Evolutionary conservation across 2,888 invertebrate species (phyloP), one percentile per base, ranked within the genome.

Genomic region (Zaprionus lineosus): DNA sequence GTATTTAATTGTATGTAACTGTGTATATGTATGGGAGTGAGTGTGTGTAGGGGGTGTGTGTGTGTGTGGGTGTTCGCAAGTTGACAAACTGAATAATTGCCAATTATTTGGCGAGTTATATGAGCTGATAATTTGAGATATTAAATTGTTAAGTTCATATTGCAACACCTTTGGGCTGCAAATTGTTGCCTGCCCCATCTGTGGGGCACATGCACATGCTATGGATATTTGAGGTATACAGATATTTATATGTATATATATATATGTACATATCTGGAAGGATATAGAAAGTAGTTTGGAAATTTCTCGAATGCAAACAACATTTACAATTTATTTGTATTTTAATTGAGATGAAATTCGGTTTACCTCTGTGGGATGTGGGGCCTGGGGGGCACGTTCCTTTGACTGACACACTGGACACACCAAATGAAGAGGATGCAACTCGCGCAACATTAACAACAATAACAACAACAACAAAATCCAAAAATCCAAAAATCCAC

Each of bases 1-100:
- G 26, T 34, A 40, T 47, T 26, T 40, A 18, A 31, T 14, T 62
- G 15, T 34, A 33, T 57, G 34, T 58, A 41, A 36, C 15, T 65
- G 34, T 41, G 11, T 60, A 37, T 50, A 39, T 57, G 56, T 63
- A 40, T 47, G 40, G 60, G 51, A 61, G 24, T 65, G 33, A 37
- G 9, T 60, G 40, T 50, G 37, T 56, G 53, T 63, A 37, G 44
- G 39, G 4, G 2, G n/a, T 62, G 47, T 64, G 36, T 56, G 41
- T 57, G 28, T 58, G 36, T 61, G 33, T 68, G 55, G 53, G 28
- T 58, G 36, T 61, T 28, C 66, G 55, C 53, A 44, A 59, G 67
- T 81, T 84, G 84, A 81, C 79, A 81, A 81, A 81, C 84, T 81
- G 79, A 84, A 84, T 84, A 84, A 84, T 84, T 82, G 79, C 48